Percentiles rank a stretch among this genome's conserved stretches.
phyloP scores from a whole-genome alignment of 2,888 invertebrate species.

The Phrixothrix hirtus region DNA sequence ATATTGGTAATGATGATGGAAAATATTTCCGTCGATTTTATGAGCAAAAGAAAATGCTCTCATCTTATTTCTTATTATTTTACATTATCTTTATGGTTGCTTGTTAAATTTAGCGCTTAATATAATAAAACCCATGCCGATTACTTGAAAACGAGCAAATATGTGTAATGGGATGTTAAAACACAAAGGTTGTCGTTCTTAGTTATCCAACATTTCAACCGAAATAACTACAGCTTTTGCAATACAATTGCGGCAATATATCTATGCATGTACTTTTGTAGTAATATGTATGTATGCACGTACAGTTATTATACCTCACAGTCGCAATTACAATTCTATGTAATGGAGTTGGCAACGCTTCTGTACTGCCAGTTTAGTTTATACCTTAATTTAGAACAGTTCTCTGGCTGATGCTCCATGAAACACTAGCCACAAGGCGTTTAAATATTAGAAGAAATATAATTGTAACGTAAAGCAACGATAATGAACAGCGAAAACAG shows the following conservation, averaged over 20 bases:
- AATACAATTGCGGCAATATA: slow-evolving; percentile 21
- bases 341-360: slow-evolving; percentile 36
- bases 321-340: slow-evolving; percentile 33
- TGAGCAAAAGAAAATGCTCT: too few relatives aligned
- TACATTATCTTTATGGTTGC: neutral
- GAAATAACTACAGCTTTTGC: slow-evolving; percentile 13
- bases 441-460: slow-evolving; percentile 30
- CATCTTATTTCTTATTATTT: neutral
- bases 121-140: neutral
- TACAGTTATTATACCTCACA: slow-evolving; percentile 31
- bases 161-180: slow-evolving; percentile 9
- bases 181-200: slow-evolving; percentile 17
- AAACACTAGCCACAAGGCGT: slow-evolving; percentile 18
- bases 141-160: slow-evolving; percentile 8
- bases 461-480: slow-evolving; percentile 28
- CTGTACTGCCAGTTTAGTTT: slow-evolving; percentile 27
- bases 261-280: slow-evolving; percentile 18
- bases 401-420: slow-evolving; percentile 16
- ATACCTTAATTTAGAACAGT: slow-evolving; percentile 28
- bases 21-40: too few relatives aligned
- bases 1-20: too few relatives aligned
- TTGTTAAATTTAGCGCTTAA: neutral
- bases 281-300: slow-evolving; percentile 27
- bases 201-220: slow-evolving; percentile 13
- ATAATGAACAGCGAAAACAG: neutral